phyloP scores from a whole-genome alignment of 1,140 invertebrate genomes.

The Solen grandis region DNA sequence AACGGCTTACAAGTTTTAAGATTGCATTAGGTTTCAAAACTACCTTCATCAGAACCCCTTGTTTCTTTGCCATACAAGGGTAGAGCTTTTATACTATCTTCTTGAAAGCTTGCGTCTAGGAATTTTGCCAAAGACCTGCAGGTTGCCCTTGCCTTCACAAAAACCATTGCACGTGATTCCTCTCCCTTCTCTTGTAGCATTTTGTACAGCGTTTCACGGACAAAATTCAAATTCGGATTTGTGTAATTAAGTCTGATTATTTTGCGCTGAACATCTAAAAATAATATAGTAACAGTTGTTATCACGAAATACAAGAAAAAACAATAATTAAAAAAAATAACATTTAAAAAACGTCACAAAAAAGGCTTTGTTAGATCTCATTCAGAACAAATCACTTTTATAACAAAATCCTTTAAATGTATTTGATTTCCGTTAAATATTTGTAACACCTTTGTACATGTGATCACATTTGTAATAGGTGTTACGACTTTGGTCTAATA shows the following conservation, averaged over 20 bases:
- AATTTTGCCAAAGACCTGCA: constrained; percentile 23
- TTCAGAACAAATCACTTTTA: neutral
- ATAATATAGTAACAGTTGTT: no score
- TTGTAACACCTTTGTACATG: no score
- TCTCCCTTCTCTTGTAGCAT: neutral
- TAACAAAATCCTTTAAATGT: neutral
- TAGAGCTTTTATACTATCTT: neutral
- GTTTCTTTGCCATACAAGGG: constrained; percentile 22
- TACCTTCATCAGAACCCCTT: constrained; percentile 17
- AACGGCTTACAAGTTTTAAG: neutral
- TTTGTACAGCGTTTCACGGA: neutral
- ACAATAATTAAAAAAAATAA: no score
- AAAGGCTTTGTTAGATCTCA: neutral
- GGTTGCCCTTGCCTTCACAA: constrained; percentile 39
- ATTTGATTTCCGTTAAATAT: no score
- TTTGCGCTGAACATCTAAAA: constrained; percentile 19
- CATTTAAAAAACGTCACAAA: neutral
- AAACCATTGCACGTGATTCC: constrained; percentile 38
- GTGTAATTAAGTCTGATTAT: neutral
- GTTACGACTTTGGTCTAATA: no score
- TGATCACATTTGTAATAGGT: no score
- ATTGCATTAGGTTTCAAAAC: neutral
- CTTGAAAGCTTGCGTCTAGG: constrained; percentile 15
- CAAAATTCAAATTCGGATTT: constrained; percentile 19
- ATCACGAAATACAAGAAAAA: no score